A percentile compares a stretch with the other conserved stretches of the same genome.
Conservation (phyloP, 2,888 invertebrate species). For the Laspeyria flexula region DNA sequence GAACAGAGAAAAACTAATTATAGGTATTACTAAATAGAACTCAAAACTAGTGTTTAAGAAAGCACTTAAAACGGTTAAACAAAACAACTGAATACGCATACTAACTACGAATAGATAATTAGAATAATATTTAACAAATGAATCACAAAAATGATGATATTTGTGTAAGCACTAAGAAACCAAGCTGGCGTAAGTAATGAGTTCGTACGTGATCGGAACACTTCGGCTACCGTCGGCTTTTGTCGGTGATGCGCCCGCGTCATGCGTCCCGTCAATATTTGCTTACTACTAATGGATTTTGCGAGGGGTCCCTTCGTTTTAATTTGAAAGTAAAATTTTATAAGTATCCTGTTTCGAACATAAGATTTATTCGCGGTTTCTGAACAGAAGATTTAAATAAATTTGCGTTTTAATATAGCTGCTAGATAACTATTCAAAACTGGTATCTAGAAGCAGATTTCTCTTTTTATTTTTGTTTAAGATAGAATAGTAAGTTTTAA, state of each 20-base stretch:
- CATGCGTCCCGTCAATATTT: constrained; percentile 57
- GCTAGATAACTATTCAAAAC: no score
- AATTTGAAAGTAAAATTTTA: constrained; percentile 44
- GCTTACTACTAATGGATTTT: constrained; percentile 64
- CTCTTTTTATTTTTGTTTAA: no score
- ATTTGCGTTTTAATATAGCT: no score
- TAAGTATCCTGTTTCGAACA: constrained; percentile 8
- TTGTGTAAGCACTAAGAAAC: constrained; percentile 33
- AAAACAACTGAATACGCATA: constrained; percentile 10
- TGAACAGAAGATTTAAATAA: background rate
- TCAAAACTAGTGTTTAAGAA: background rate
- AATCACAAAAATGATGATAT: constrained; percentile 36
- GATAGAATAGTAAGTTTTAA: no score
- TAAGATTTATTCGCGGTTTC: background rate
- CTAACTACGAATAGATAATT: constrained; percentile 9
- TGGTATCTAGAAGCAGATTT: no score
- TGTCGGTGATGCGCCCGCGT: constrained; percentile 38
- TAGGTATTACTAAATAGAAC: background rate
- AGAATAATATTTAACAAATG: constrained; percentile 34
- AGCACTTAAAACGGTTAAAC: constrained; percentile 2
- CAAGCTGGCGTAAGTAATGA: constrained; percentile 34
- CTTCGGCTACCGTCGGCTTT: constrained; percentile 35
- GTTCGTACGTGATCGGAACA: constrained; percentile 30
- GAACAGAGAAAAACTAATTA: no score
- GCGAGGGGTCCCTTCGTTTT: constrained; percentile 43